Evolutionary conservation across 2,797 vertebrate species (phyloP).

Genomic region (Cossypha caffra): DNA sequence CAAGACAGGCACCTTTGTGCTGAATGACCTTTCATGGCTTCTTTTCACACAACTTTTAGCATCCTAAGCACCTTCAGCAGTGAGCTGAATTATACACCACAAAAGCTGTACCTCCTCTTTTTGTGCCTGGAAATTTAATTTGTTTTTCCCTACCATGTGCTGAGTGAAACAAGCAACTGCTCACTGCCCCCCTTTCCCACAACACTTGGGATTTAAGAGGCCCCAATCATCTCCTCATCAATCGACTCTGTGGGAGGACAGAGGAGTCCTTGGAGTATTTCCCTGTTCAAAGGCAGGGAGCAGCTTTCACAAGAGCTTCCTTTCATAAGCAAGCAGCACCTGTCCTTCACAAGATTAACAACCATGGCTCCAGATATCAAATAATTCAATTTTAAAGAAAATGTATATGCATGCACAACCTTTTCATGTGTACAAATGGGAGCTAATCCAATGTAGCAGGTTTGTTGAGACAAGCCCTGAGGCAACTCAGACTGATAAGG

Average conservation of each 20-base stretch:
- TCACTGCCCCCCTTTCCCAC: neutral
- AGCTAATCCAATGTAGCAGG: conserved; percentile 38
- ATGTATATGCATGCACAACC: neutral
- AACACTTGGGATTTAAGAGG: neutral
- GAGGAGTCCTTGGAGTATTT: neutral
- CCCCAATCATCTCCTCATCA: neutral
- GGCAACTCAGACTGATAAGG: conserved; percentile 30
- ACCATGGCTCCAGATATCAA: neutral
- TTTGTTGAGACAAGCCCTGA: conserved; percentile 6
- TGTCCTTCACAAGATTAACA: neutral
- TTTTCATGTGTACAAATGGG: neutral
- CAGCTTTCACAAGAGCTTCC: neutral
- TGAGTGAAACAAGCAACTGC: neutral
- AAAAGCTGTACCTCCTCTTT: neutral
- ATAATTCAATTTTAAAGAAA: conserved; percentile 10
- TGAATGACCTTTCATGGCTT: neutral
- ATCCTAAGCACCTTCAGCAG: neutral
- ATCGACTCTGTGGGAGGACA: neutral
- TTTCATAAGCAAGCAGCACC: neutral
- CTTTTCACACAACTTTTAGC: neutral
- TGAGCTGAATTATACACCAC: neutral
- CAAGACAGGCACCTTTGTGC: neutral
- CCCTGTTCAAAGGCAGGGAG: neutral
- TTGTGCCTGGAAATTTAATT: neutral
- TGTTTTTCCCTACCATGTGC: neutral